Evolutionary conservation across 2,888 invertebrate genomes (phyloP).

Genomic region (Halocaridina rubra): DNA sequence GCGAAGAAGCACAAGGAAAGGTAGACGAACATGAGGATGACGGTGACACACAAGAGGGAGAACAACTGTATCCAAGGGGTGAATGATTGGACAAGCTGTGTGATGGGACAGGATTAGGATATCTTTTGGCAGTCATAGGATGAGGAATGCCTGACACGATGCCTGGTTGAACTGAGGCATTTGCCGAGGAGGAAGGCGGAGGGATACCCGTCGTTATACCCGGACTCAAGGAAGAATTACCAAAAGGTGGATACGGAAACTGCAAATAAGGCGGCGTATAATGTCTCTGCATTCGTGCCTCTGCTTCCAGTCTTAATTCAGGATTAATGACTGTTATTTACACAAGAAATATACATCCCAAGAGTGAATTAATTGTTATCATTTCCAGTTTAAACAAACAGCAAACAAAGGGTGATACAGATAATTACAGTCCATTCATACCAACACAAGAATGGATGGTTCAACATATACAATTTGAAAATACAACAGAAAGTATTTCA

Average conservation of each 20-base stretch:
- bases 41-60: conserved; percentile 6
- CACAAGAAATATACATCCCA: neutral
- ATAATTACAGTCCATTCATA: conserved; percentile 1
- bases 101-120: neutral
- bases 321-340: conserved; percentile 41
- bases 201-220: conserved; percentile 53
- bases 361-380: too few relatives aligned
- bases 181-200: conserved; percentile 12
- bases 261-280: conserved; percentile 33
- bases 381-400: neutral
- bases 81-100: conserved; percentile 17
- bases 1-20: neutral
- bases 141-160: conserved; percentile 56
- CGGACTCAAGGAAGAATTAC: neutral
- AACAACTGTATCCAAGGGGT: conserved; percentile 16
- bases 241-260: conserved; percentile 10
- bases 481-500: conserved; percentile 12
- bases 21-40: conserved; percentile 9
- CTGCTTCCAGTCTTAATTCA: conserved; percentile 44
- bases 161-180: conserved; percentile 27
- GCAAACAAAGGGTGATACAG: neutral
- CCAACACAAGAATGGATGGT: neutral
- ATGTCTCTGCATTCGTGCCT: conserved; percentile 48
- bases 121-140: conserved; percentile 15
- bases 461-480: neutral